phyloP scores from a whole-genome alignment of 2,113 vertebrate genomes.

The Scomber japonicus region DNA sequence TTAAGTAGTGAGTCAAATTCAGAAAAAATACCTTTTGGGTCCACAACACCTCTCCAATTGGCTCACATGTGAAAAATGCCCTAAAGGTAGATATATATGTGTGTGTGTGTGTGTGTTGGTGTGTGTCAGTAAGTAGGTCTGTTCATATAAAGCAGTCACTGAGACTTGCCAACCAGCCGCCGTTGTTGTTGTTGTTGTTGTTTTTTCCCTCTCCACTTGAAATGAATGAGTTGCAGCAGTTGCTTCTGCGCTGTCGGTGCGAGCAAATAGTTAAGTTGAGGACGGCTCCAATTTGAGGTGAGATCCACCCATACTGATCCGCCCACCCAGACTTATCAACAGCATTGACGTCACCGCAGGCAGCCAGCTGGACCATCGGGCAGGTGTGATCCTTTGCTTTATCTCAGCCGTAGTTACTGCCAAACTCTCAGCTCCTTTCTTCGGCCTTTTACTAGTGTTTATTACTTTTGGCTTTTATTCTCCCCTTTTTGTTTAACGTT shows the following conservation, averaged over 20 bases:
- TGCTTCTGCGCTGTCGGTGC: not conserved
- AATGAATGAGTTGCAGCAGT: not conserved
- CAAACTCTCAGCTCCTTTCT: not conserved
- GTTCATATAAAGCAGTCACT: not conserved
- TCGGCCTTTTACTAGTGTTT: not conserved
- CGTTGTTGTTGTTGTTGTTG: too few species aligned
- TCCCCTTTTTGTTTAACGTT: conserved; percentile 12
- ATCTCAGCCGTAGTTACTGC: not conserved
- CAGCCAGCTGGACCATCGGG: conserved; percentile 51
- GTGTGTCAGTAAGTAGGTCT: not conserved
- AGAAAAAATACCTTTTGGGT: not conserved
- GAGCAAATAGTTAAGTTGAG: not conserved
- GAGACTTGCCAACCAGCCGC: not conserved
- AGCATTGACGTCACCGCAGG: conserved; percentile 42
- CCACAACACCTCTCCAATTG: not conserved
- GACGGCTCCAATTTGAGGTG: conserved; percentile 22
- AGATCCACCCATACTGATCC: conserved; percentile 33
- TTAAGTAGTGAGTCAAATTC: not conserved
- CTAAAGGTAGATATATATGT: not conserved
- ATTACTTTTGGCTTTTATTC: not conserved
- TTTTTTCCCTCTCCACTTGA: not conserved
- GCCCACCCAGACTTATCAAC: conserved; percentile 12
- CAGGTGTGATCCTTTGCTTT: conserved; percentile 54
- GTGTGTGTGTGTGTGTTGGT: too few species aligned
- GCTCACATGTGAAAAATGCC: not conserved